Base-by-base conservation (phyloP, 2,113 vertebrate species). In the Sterrhoptilus dennistouni region DNA sequence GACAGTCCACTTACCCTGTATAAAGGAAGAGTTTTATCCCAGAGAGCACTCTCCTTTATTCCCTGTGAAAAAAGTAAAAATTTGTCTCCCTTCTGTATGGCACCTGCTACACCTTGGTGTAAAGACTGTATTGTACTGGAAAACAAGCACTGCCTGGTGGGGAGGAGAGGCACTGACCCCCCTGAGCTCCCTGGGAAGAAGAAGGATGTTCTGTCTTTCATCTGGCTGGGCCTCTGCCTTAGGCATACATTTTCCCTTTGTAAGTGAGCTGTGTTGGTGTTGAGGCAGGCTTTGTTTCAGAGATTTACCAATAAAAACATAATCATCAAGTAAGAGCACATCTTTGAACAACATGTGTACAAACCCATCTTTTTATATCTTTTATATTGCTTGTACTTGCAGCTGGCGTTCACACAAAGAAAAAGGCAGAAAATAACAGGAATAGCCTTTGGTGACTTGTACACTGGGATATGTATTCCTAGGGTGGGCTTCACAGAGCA, bases 391-490 rank as follows among this genome's bases (percentile, higher is more conserved):
- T 12, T 59, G 11, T 27, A 74, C 94, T 86, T 96, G 83, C 75
- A 96, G 79, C 83, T 89, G 92, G n/a, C 64, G 14, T 44, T 94
- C 64, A 31, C 29, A 93, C 66, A 93, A 80, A 89, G 72, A 83
- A 61, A 82, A 4, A 27, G 1, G 1, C 8, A 71, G 69, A 65
- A 38, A 74, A 65, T 63, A 77, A 59, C 15, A 87, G 64, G n/a
- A 78, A 83, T 29, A 74, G 9, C 6, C 31, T 77, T 63, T 78
- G 33, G 17, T 56, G 24, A 69, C 44, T 59, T 80, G 54, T 47
- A 11, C 47, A 10, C 18, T n/a, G 10, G 6, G 9, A 6, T 38
- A 11, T 15, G 2, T 57, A 45, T 49, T 89, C 28, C 42, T 47
- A 20, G 8, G 11, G 27, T 54, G 28, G 5, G 20, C 27, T 66